phyloP scores from a whole-genome alignment of 2,797 vertebrate genomes.

The Sciurus carolinensis region DNA sequence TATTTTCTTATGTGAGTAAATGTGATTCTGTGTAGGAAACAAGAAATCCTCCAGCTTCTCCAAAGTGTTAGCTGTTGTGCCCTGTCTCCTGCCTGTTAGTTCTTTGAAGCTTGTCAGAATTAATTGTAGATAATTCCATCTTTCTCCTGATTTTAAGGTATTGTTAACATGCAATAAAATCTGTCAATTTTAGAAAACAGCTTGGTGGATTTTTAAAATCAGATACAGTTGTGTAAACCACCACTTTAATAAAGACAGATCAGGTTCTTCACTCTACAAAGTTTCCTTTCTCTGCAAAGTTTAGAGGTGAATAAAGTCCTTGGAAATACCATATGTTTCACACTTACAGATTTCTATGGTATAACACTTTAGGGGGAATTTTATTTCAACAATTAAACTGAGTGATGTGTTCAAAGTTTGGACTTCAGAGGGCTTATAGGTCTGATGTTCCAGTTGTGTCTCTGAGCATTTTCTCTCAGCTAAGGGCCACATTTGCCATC shows the following conservation, averaged over 20 bases:
- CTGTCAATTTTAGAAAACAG: neutral
- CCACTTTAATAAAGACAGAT: neutral
- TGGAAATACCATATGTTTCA: neutral
- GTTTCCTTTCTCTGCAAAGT: neutral
- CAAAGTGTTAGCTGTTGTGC: neutral
- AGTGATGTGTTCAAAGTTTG: slow-evolving; percentile 3
- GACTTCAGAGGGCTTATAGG: neutral
- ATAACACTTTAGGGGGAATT: neutral
- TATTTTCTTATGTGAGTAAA: slow-evolving; percentile 4
- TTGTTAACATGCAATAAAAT: slow-evolving; percentile 2
- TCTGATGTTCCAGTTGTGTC: neutral
- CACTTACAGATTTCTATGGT: neutral
- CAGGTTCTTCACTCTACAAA: neutral
- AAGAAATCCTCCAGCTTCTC: neutral
- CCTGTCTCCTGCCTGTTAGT: neutral
- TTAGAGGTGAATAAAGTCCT: slow-evolving; percentile 1
- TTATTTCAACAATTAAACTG: slow-evolving; percentile 8
- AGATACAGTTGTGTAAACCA: neutral
- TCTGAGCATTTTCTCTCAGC: neutral
- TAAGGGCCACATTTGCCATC: neutral
- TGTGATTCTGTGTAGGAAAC: neutral
- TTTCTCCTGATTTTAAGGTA: slow-evolving; percentile 2
- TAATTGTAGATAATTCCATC: neutral
- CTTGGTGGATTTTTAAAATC: neutral
- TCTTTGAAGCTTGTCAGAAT: neutral